Percentiles rank a stretch among this genome's conserved stretches.
Evolutionary conservation across 2,888 invertebrate genomes (phyloP).

Genomic region (Bellardia bayeri): DNA sequence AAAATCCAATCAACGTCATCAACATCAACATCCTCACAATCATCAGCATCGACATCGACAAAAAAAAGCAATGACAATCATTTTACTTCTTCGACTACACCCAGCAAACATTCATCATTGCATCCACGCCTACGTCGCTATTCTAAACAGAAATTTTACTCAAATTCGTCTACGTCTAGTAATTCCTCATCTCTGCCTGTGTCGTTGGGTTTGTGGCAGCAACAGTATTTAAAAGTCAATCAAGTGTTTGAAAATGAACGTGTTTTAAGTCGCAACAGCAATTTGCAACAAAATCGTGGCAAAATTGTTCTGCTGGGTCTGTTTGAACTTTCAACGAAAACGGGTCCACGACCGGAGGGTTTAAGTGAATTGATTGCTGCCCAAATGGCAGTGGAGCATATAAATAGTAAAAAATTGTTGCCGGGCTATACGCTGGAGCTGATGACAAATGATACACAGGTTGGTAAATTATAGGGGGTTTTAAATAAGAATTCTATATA

Average conservation of each 20-base stretch:
- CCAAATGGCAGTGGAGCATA: conserved; percentile 90
- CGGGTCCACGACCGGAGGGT: conserved; percentile 88
- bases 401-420: conserved; percentile 88
- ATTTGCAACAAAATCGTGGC: conserved; percentile 82
- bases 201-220: conserved; percentile 77
- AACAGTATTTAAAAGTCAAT: conserved; percentile 82
- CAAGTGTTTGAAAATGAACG: conserved; percentile 84
- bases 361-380: conserved; percentile 91
- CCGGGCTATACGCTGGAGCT: conserved; percentile 91
- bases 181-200: conserved; percentile 38
- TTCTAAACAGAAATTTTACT: conserved; percentile 45
- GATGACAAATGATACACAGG: conserved; percentile 94
- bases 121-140: conserved; percentile 51
- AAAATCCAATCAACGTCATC: conserved; percentile 46
- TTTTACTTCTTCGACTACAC: conserved; percentile 53
- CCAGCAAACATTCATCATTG: background rate
- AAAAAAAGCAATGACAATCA: conserved; percentile 69
- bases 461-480: conserved; percentile 83
- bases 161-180: conserved; percentile 29
- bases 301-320: conserved; percentile 90
- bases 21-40: conserved; percentile 20
- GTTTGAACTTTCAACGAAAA: conserved; percentile 90
- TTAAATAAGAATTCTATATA: too few species aligned
- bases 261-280: conserved; percentile 77
- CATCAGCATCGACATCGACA: conserved; percentile 18